Conservation (phyloP, 2,797 vertebrate species). For the Acridotheres tristis region DNA sequence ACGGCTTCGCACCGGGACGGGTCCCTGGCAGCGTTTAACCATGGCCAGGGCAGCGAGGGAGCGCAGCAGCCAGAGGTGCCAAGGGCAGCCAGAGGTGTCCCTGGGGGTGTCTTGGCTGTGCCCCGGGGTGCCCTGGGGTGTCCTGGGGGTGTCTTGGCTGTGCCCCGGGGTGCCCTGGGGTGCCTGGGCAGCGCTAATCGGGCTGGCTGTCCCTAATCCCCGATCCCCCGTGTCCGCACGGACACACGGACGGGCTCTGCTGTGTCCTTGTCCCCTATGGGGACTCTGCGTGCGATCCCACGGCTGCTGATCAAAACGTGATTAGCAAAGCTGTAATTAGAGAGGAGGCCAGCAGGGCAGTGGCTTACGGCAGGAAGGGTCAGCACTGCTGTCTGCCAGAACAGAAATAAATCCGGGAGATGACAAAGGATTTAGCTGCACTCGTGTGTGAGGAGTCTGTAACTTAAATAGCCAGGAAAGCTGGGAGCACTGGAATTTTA, state of each 20-base stretch:
- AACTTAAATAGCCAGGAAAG: background rate
- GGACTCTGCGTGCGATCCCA: background rate
- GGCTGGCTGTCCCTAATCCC: no score
- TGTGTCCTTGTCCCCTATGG: background rate
- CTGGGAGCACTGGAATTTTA: background rate
- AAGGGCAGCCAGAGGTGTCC: no score
- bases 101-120: no score
- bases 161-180: no score
- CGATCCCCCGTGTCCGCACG: no score
- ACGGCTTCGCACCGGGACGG: background rate
- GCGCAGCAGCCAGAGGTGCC: background rate
- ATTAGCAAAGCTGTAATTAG: constrained; percentile 57
- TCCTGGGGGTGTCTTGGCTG: no score
- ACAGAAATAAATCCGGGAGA: background rate
- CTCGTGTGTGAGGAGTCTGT: background rate
- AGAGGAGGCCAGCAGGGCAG: constrained; percentile 24
- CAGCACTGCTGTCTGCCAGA: background rate
- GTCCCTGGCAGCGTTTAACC: background rate
- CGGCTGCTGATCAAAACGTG: background rate
- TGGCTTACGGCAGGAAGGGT: background rate
- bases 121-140: no score
- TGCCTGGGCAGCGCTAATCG: no score
- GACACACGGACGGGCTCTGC: no score
- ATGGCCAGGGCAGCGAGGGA: rapidly evolving
- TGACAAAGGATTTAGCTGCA: background rate